Percentiles rank a stretch among this genome's conserved stretches.
Conservation (phyloP, 2,888 invertebrate genomes). For the Hoplodrina blanda region DNA sequence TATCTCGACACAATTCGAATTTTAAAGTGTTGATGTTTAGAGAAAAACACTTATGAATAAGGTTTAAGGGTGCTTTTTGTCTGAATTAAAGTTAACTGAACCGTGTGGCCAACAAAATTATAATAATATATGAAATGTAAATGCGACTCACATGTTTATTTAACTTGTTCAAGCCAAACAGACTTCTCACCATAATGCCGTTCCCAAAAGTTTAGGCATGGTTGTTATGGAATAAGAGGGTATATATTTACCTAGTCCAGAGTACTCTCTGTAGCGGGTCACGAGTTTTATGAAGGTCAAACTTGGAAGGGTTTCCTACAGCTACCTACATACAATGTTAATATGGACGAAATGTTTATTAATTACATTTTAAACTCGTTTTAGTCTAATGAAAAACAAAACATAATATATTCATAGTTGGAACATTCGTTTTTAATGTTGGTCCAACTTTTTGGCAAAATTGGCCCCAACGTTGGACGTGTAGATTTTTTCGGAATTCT, state of each 20-base stretch:
- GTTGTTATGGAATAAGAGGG: conserved; percentile 63
- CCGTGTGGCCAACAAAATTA: neutral
- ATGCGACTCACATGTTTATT: conserved; percentile 44
- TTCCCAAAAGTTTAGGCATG: conserved; percentile 65
- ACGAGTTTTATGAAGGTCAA: conserved; percentile 69
- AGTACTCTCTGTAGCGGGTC: conserved; percentile 53
- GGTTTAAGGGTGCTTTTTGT: neutral
- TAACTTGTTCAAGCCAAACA: conserved; percentile 39
- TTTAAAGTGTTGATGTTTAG: neutral
- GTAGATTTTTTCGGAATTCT: no score
- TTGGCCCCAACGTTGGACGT: no score
- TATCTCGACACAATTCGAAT: no score
- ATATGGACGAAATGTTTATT: no score
- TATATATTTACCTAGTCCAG: conserved; percentile 67
- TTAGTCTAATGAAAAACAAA: no score
- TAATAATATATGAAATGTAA: conserved; percentile 21
- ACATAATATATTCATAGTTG: no score
- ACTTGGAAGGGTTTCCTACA: conserved; percentile 50
- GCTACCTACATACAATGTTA: neutral
- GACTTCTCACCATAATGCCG: conserved; percentile 61
- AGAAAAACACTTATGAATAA: neutral
- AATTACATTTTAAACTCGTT: no score
- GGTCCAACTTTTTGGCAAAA: no score
- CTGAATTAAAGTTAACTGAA: neutral
- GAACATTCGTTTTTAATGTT: no score